phyloP scores from a whole-genome alignment of 1,140 invertebrate species.

The Myzus persicae region DNA sequence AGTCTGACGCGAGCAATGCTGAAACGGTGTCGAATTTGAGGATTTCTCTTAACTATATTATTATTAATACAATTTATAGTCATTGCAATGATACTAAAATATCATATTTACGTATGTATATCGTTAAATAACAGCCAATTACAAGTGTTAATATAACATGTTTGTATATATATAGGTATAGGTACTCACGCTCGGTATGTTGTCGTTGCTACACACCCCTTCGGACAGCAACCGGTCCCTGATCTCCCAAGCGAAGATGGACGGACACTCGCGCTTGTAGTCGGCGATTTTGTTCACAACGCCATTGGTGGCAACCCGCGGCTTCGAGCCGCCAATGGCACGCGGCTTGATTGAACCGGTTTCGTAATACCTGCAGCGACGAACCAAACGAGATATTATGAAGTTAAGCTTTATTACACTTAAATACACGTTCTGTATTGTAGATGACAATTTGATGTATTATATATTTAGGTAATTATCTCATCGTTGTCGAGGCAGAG shows the following conservation, averaged over 20 bases:
- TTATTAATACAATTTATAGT: too few relatives aligned
- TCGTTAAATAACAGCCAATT: neutral
- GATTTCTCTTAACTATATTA: neutral
- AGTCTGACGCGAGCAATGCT: neutral
- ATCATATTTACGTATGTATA: neutral
- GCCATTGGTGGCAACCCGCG: conserved; percentile 91
- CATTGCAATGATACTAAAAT: neutral
- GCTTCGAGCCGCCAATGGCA: conserved; percentile 95
- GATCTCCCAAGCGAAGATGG: conserved; percentile 99
- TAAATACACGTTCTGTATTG: neutral
- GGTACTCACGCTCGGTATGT: conserved; percentile 97
- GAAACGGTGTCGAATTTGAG: neutral
- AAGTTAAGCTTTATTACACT: neutral
- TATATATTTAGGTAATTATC: conserved; percentile 5
- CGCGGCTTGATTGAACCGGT: conserved; percentile 96
- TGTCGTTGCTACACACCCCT: conserved; percentile 97
- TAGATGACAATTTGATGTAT: neutral
- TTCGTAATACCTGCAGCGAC: conserved; percentile 88
- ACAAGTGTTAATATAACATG: too few relatives aligned
- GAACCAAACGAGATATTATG: neutral
- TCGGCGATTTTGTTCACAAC: conserved; percentile 94
- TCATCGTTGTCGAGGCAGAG: neutral
- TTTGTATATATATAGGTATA: neutral
- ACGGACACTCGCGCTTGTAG: conserved; percentile 95
- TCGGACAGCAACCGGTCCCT: conserved; percentile 93